Evolutionary conservation across 2,797 vertebrate genomes (phyloP).

Genomic region (Vespertilio murinus): DNA sequence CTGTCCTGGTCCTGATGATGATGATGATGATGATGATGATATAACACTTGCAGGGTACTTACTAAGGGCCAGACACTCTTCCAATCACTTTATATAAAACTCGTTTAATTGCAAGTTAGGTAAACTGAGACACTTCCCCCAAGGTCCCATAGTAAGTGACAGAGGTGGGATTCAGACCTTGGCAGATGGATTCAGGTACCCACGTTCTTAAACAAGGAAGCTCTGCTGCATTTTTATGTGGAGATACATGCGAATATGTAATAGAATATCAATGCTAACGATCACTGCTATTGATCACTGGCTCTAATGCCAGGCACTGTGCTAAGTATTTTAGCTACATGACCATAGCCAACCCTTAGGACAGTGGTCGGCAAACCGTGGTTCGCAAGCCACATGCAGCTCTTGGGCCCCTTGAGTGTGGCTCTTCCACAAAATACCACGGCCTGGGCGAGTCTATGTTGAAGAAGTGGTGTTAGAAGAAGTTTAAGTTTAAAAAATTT

Average conservation of each 20-base stretch:
- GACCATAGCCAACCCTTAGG: neutral
- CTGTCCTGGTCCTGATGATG: neutral
- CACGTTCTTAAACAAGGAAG: neutral
- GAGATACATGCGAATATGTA: neutral
- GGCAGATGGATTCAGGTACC: neutral
- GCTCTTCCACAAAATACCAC: too few species aligned
- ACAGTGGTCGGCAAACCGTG: neutral
- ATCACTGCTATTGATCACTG: neutral
- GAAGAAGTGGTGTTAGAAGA: too few species aligned
- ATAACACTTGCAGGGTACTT: neutral
- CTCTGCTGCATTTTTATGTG: neutral
- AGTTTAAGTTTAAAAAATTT: too few species aligned
- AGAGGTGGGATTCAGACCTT: neutral
- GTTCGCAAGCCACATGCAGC: too few species aligned
- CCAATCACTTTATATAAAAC: neutral
- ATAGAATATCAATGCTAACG: too few species aligned
- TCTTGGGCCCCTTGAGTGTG: too few species aligned
- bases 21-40: neutral
- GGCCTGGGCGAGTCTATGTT: too few species aligned
- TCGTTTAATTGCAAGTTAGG: neutral
- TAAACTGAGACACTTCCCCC: neutral
- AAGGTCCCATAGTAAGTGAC: neutral
- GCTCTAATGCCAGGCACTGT: neutral
- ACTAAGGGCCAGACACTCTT: neutral
- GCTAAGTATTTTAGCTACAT: too few species aligned